Conservation (phyloP, 2,797 vertebrate species). For the Oryzias sinensis region DNA sequence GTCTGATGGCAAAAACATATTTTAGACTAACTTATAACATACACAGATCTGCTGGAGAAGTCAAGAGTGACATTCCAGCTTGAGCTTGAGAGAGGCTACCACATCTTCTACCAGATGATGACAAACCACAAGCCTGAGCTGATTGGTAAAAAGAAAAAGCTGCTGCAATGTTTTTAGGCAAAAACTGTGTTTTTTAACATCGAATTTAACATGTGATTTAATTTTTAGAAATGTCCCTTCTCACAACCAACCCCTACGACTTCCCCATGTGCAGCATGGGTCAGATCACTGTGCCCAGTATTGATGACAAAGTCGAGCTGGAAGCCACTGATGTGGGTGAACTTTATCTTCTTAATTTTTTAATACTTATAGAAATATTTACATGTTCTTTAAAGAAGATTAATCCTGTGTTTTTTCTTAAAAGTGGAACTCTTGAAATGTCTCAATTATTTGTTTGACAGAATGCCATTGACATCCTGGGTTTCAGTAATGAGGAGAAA, state of each 20-base stretch:
- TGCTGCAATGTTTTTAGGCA: too few species aligned
- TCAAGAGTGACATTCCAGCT: slow-evolving; percentile 88
- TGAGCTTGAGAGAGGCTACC: slow-evolving; percentile 84
- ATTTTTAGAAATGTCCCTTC: slow-evolving; percentile 82
- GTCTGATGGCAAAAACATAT: not conserved
- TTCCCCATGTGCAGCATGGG: slow-evolving; percentile 85
- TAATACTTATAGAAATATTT: too few species aligned
- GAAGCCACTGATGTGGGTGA: slow-evolving; percentile 87
- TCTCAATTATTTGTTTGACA: slow-evolving; percentile 37
- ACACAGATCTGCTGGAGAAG: slow-evolving; percentile 85
- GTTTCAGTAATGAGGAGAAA: slow-evolving; percentile 82
- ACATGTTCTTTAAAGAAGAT: not conserved
- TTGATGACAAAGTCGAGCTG: slow-evolving; percentile 87
- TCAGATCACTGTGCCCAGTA: slow-evolving; percentile 86
- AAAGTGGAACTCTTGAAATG: not conserved
- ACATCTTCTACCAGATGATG: slow-evolving; percentile 89
- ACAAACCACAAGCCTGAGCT: slow-evolving; percentile 87
- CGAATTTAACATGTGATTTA: not conserved
- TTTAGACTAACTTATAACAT: slow-evolving; percentile 14
- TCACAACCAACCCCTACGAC: slow-evolving; percentile 89
- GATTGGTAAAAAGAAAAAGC: slow-evolving; percentile 71
- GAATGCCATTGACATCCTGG: slow-evolving; percentile 85
- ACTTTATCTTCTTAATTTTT: not conserved
- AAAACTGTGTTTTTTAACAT: not conserved
- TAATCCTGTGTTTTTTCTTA: not conserved